Evolutionary conservation across 1,140 invertebrate species (phyloP).

Genomic region (Phenacoccus solenopsis): DNA sequence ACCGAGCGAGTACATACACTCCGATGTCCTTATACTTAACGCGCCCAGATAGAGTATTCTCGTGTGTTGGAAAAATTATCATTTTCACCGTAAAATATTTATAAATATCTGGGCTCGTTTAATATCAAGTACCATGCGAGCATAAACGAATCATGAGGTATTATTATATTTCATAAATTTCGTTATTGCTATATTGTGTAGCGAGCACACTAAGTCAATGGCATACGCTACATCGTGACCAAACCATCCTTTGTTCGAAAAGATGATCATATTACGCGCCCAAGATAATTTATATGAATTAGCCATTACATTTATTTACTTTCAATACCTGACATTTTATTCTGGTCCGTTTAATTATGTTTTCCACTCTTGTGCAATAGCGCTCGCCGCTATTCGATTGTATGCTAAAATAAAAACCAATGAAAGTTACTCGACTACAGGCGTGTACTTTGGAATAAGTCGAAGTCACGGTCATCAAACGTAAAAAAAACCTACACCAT

Average conservation of each 20-base stretch:
- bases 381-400: not conserved
- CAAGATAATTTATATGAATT: not conserved
- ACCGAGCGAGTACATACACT: too few species aligned
- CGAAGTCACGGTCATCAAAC: not conserved
- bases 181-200: too few species aligned
- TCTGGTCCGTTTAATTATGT: conserved; percentile 1
- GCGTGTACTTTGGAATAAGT: not conserved
- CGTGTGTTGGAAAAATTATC: too few species aligned
- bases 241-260: not conserved
- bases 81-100: not conserved
- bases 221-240: not conserved
- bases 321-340: not conserved
- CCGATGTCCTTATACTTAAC: too few species aligned
- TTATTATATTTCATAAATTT: not conserved
- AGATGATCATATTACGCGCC: not conserved
- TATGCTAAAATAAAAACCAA: not conserved
- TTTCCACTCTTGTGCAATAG: not conserved
- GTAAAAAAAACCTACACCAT: not conserved
- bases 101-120: too few species aligned
- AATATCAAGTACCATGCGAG: not conserved
- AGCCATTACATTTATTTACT: conserved; percentile 3
- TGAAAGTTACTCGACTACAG: not conserved
- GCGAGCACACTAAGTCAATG: not conserved
- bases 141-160: not conserved
- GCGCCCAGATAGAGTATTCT: too few species aligned